A percentile compares a stretch with the other conserved stretches of the same genome.
These are phyloP conservation scores for Cephus pygmeus DNA, from an alignment of 2,888 invertebrate genomes.

Conservation along the genomic window DNA sequence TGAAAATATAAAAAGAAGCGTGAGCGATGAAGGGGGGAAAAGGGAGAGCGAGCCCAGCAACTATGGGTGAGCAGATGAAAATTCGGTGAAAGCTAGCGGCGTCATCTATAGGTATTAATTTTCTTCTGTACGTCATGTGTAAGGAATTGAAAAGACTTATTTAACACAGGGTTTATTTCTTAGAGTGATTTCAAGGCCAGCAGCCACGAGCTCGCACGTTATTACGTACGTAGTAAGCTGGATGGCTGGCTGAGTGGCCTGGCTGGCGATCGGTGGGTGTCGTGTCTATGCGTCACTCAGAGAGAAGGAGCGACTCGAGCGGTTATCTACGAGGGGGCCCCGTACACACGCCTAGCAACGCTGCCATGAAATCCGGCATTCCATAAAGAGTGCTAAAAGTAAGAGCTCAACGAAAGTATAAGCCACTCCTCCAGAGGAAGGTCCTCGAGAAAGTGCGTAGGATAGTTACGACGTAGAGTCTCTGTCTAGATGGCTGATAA, in stretches of 20 bases:
- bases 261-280: constrained; percentile 40
- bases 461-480: constrained; percentile 7
- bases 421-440: constrained; percentile 65
- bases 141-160: not conserved
- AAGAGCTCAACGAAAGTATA: constrained; percentile 6
- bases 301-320: constrained; percentile 36
- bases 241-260: constrained; percentile 28
- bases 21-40: not conserved
- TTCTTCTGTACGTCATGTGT: not conserved
- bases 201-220: constrained; percentile 50
- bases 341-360: constrained; percentile 57
- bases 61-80: not conserved
- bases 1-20: not conserved
- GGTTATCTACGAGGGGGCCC: constrained; percentile 34
- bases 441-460: constrained; percentile 56
- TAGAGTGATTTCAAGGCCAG: constrained; percentile 42
- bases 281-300: constrained; percentile 44
- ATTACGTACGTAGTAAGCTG: constrained; percentile 47
- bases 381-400: not conserved
- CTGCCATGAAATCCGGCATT: constrained; percentile 19
- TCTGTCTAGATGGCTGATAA: constrained; percentile 12
- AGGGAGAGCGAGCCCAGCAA: not conserved
- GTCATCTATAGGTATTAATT: not conserved
- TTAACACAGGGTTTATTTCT: constrained; percentile 1
- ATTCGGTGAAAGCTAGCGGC: not conserved